Percentiles rank a stretch among this genome's conserved stretches.
Conservation (phyloP, 2,113 vertebrate genomes). For the Hydrochoerus hydrochaeris region DNA sequence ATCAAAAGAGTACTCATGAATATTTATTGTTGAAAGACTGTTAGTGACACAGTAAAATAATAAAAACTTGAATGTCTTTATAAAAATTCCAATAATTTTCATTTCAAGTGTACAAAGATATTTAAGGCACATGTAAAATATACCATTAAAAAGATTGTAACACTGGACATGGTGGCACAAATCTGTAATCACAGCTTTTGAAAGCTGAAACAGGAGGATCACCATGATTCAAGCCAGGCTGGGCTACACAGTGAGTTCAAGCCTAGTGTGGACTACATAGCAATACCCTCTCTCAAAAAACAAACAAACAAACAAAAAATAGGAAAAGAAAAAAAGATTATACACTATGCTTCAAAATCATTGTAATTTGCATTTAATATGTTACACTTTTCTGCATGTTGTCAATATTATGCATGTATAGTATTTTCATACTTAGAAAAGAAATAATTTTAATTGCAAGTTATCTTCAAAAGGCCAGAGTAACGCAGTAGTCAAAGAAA, state of each 20-base stretch:
- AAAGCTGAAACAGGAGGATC: not conserved
- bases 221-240: not conserved
- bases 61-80: not conserved
- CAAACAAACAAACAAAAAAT: too few relatives aligned
- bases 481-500: not conserved
- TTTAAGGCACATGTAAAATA: not conserved
- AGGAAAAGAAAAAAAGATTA: not conserved
- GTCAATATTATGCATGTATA: not conserved
- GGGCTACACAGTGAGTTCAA: not conserved
- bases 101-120: not conserved
- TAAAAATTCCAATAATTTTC: not conserved
- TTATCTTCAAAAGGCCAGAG: not conserved
- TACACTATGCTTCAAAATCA: not conserved
- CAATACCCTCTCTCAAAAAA: not conserved
- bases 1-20: constrained; percentile 6
- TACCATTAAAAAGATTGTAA: not conserved
- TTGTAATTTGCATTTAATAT: constrained; percentile 1
- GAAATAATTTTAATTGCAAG: not conserved
- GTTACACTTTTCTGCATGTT: not conserved
- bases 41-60: not conserved
- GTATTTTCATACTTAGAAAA: constrained; percentile 32
- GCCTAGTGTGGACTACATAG: not conserved
- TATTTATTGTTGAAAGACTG: not conserved
- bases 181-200: not conserved
- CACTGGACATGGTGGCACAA: too few relatives aligned